Conservation (phyloP, 2,113 vertebrate species). For the Anser cygnoides region DNA sequence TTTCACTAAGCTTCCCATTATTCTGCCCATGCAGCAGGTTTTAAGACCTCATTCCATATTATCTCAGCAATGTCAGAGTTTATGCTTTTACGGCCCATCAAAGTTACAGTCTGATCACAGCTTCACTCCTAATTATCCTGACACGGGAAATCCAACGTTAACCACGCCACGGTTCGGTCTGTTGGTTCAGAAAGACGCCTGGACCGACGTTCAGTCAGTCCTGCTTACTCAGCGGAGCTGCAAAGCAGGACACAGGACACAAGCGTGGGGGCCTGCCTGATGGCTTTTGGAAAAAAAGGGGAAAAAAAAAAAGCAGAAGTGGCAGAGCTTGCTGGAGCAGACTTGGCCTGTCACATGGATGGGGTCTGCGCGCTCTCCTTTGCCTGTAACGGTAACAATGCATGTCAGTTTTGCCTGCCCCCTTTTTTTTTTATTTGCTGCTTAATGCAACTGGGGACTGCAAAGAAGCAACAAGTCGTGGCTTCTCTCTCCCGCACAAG, state of each 20-base stretch:
- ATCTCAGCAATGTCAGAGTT: slow-evolving; percentile 2
- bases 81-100: slow-evolving; percentile 19
- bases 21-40: slow-evolving; percentile 7
- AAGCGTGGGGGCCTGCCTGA: background rate
- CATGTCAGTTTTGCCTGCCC: background rate
- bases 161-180: background rate
- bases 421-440: background rate
- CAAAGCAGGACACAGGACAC: fast-evolving
- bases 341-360: fast-evolving
- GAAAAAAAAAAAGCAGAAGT: background rate
- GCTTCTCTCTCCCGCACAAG: background rate
- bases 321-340: background rate
- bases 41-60: background rate
- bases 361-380: background rate
- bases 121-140: slow-evolving; percentile 32
- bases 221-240: slow-evolving; percentile 5
- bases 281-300: background rate
- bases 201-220: background rate
- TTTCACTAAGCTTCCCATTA: slow-evolving; percentile 50
- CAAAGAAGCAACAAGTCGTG: background rate
- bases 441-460: background rate
- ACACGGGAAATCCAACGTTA: slow-evolving; percentile 55
- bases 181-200: background rate
- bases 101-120: slow-evolving; percentile 32
- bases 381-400: fast-evolving